These are phyloP conservation scores for Ophioninae sp. DNA, from an alignment of 2,888 invertebrate genomes.

Conservation along the genomic window DNA sequence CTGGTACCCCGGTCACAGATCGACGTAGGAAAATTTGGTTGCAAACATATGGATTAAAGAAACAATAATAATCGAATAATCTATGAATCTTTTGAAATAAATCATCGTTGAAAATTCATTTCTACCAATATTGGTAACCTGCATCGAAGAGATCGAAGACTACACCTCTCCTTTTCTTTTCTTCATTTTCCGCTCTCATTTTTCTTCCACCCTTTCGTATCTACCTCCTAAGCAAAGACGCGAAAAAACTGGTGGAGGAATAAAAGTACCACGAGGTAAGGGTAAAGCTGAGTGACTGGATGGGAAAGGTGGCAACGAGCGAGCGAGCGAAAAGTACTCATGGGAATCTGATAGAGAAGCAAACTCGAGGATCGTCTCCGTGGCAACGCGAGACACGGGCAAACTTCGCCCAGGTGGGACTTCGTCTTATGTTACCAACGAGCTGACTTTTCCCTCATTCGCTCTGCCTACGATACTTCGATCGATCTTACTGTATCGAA, in stretches of 20 bases:
- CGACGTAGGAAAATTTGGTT: too few species aligned
- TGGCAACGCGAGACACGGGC: constrained; percentile 69
- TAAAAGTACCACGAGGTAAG: constrained; percentile 17
- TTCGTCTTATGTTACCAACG: constrained; percentile 21
- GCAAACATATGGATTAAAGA: too few species aligned
- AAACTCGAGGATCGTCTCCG: constrained; percentile 66
- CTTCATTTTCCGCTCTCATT: constrained; percentile 8
- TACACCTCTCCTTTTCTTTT: constrained; percentile 1
- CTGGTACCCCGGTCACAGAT: too few species aligned
- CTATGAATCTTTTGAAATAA: too few species aligned
- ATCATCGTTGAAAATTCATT: background rate
- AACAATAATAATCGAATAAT: too few species aligned
- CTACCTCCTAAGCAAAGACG: background rate
- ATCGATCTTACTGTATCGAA: constrained; percentile 16
- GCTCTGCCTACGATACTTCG: background rate
- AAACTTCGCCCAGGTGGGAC: constrained; percentile 46
- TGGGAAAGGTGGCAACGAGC: constrained; percentile 39
- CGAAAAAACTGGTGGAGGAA: constrained; percentile 22
- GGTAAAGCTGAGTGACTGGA: background rate
- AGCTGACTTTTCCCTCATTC: constrained; percentile 17
- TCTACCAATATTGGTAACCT: background rate
- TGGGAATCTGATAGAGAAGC: constrained; percentile 68
- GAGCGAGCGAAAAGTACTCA: constrained; percentile 55
- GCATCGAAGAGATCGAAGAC: background rate
- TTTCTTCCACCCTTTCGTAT: background rate